Base-by-base conservation (phyloP, 2,113 vertebrate genomes). In the Atlantisia rogersi region DNA sequence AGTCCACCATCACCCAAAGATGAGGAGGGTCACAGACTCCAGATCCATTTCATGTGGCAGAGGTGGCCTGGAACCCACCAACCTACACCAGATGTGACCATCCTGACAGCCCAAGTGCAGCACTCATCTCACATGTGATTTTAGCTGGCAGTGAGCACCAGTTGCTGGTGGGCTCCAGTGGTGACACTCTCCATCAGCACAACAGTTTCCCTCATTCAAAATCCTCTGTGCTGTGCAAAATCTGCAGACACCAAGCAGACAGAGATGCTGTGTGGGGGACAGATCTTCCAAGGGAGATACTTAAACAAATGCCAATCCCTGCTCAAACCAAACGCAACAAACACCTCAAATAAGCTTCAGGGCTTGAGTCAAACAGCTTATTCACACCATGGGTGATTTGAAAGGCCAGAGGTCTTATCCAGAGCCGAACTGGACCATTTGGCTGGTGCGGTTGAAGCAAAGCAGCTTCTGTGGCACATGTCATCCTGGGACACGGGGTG, bases 41-140 rank as follows among this genome's bases (percentile, higher is more conserved):
- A 63, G 62, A 16, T 44, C 17, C 58, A n/a, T 8, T 91, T 40
- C 63, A 55, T 12, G 75, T 74, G 24, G 0, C 4, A 35, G 6
- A 44, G 31, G 35, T 77, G 74, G 53, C 53, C 31, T 2, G 14
- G 60, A 91, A 60, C 21, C 29, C 77, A 84, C 42, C 53, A 80
- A n/a, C 16, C n/a, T 32, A 29, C 3, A 2, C 9, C 19, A 39
- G 44, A 56, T 6, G 29, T 9, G 32, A 64, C 16, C 48, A 39
- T 2, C 39, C 32, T 8, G 42, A 19, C 0, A 39, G 46, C n/a
- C 40, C 62, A 13, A 53, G 63, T 11, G 7, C 56, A 21, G 28
- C 42, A 9, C 42, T 59, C 37, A 13, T 8, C 76, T 53, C 4
- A 0, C 0, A 1, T 18, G 5, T 40, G 53, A 20, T 20, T 58